Evolutionary conservation across 1,140 invertebrate species (phyloP), one percentile per base, ranked within the genome.

Genomic region (Parasteatoda tepidariorum): DNA sequence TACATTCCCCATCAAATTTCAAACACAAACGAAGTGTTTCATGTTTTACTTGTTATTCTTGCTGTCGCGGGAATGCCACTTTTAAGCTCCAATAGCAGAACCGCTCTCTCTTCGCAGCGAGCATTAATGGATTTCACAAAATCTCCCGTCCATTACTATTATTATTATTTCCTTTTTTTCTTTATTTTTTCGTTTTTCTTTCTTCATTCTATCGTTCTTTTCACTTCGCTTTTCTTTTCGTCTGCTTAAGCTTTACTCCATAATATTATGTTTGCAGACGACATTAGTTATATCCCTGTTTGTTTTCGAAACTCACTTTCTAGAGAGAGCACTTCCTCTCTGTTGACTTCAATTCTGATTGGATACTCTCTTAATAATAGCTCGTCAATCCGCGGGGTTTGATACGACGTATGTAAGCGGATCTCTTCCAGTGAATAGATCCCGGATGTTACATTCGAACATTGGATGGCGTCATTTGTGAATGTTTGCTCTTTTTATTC

Each of bases 271-370:
- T 82, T 82, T 82, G 78, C 78, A 31, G 54, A 82, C 68, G 78
- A 82, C 78, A 82, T 82, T 82, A 82, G 78, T 82, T 82, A 82
- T 70, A 82, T 82, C 78, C 67, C 57, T 82, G 78, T 82, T 82
- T 82, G 67, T 82, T 82, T 82, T 82, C 34, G 28, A 82, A 82
- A 82, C 67, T 82, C 57, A 82, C 78, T 82, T 82, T 82, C 67
- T 70, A n/a, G n/a, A 34, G 68, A 71, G 55, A 31, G 73, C 66
- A 24, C 30, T 41, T 41, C 34, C 28, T 30, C 61, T 59, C 41
- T 79, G 62, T 79, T 79, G 62, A 68, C 76, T 68, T 24, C 64
- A 22, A 30, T 26, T 82, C 66, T 82, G 78, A 82, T 82, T 82
- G 78, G 78, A 71, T 82, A 59, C 24, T 41, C 76, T 79, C 76